Evolutionary conservation across 2,888 invertebrate genomes (phyloP), one percentile per base, ranked within the genome.

Genomic region (Drosophila maculinotata): DNA sequence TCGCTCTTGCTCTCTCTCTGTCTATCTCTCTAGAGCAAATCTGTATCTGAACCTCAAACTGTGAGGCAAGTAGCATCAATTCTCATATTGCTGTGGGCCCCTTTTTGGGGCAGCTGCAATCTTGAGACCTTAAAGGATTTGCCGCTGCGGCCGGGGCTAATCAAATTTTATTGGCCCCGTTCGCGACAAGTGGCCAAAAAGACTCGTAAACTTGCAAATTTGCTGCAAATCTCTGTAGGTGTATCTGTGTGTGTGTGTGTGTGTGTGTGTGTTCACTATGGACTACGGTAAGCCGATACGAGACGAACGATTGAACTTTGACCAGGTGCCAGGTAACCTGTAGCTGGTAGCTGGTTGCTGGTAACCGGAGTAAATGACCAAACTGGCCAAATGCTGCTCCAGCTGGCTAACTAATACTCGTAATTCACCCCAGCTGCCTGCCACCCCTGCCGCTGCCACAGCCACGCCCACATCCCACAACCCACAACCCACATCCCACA

Each of bases 151-250:
- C 33, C 17, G 48, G 35, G 67, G 41, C 80, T 81, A 84, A 84
- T 84, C 85, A 84, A 81, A 81, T 81, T 81, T 81, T 81, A 79
- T 81, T 79, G 77, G 71, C 47, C 60, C 54, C 63, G 57, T 45
- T 72, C 75, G 73, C 58, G 69, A 44, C 72, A 65, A 74, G 64
- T 48, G 60, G 49, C 14, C 26, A 15, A 17, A 49, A 9, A 26
- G 39, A 33, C 25, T 31, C 31, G 45, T 38, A 38, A 53, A 56
- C 28, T 48, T 51, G 28, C 42, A 58, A 58, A 65, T 59, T 65
- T 68, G 54, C 15, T 45, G 44, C 33, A 17, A 53, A 35, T 35
- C n/a, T 33, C 12, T 47, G 30, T 17, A 15, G 9, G 14, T 33
- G 14, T 14, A 6, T 10, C 9, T 10, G 28, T n/a, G n/a, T 2